Evolutionary conservation across 2,113 vertebrate species (phyloP).

Genomic region (Oryzias woworae): DNA sequence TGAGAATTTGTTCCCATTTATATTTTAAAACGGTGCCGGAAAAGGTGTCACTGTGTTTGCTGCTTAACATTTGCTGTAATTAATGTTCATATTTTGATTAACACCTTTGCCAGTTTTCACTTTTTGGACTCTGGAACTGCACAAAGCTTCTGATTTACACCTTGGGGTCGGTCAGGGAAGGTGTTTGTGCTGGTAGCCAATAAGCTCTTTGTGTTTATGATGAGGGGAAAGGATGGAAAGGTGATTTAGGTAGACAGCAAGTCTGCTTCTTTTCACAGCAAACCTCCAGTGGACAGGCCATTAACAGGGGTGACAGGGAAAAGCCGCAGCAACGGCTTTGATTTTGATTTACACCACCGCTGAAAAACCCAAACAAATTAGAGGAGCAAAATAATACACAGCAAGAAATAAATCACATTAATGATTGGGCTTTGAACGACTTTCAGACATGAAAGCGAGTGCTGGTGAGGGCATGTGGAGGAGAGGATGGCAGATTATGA

Average conservation of each 20-base stretch:
- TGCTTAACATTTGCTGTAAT: constrained; percentile 19
- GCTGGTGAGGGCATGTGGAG: constrained; percentile 60
- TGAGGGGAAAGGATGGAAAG: constrained; percentile 63
- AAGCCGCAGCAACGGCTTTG: constrained; percentile 67
- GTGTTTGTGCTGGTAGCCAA: constrained; percentile 65
- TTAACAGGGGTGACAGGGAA: constrained; percentile 72
- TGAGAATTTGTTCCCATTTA: constrained; percentile 48
- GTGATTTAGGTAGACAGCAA: constrained; percentile 67
- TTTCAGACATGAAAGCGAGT: constrained; percentile 59
- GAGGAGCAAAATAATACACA: constrained; percentile 72
- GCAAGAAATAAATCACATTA: constrained; percentile 74
- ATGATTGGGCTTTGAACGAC: constrained; percentile 67
- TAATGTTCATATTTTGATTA: constrained; percentile 42
- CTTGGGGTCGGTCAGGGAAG: constrained; percentile 47
- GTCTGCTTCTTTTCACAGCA: constrained; percentile 67
- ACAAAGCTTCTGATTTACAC: constrained; percentile 53
- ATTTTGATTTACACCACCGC: constrained; percentile 71
- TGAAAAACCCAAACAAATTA: constrained; percentile 74
- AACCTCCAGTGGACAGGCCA: constrained; percentile 62
- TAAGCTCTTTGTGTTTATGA: constrained; percentile 70
- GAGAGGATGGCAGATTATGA: constrained; percentile 68
- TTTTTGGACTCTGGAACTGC: constrained; percentile 28
- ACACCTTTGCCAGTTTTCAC: constrained; percentile 25
- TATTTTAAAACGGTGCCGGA: constrained; percentile 54
- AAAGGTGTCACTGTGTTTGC: not conserved